These are phyloP conservation scores for Acipenser ruthenus DNA, from an alignment of 2,797 vertebrate species.

Conservation along the genomic window DNA sequence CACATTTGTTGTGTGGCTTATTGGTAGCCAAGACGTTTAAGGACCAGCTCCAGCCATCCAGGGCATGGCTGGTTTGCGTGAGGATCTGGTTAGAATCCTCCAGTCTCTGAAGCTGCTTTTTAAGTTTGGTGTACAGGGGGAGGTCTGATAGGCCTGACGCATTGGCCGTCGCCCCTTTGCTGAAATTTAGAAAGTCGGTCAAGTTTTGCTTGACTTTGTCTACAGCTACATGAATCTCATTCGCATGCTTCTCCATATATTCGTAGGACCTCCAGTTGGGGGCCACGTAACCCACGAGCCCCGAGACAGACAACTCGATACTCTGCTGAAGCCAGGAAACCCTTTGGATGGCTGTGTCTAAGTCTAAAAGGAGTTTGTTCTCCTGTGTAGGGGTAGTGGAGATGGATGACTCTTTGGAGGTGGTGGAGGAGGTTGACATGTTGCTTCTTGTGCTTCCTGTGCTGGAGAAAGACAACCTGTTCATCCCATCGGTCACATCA, in stretches of 20 bases:
- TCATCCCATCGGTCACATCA: conserved; percentile 80
- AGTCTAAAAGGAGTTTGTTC: conserved; percentile 61
- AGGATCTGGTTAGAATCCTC: conserved; percentile 91
- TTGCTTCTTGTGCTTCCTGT: conserved; percentile 87
- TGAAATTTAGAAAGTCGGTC: conserved; percentile 74
- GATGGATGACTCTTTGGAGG: conserved; percentile 66
- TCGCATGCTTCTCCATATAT: conserved; percentile 78
- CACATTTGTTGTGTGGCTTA: conserved; percentile 72
- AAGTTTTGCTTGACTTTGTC: conserved; percentile 70
- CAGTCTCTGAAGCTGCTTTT: conserved; percentile 75
- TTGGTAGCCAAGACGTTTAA: conserved; percentile 62
- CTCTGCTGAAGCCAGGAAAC: conserved; percentile 69
- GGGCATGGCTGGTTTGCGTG: conserved; percentile 70
- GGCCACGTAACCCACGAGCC: conserved; percentile 61
- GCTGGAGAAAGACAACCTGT: conserved; percentile 88
- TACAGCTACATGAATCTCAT: conserved; percentile 65
- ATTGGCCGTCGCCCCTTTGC: conserved; percentile 66
- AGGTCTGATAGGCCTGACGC: conserved; percentile 70
- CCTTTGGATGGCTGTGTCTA: conserved; percentile 76
- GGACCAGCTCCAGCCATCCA: conserved; percentile 76
- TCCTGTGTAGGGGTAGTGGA: conserved; percentile 67
- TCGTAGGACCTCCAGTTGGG: conserved; percentile 76
- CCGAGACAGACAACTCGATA: conserved; percentile 60
- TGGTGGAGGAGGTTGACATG: conserved; percentile 92
- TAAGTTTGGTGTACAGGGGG: conserved; percentile 74